Evolutionary conservation across 2,797 vertebrate species (phyloP).

Genomic region (Orestias chungarensis): DNA sequence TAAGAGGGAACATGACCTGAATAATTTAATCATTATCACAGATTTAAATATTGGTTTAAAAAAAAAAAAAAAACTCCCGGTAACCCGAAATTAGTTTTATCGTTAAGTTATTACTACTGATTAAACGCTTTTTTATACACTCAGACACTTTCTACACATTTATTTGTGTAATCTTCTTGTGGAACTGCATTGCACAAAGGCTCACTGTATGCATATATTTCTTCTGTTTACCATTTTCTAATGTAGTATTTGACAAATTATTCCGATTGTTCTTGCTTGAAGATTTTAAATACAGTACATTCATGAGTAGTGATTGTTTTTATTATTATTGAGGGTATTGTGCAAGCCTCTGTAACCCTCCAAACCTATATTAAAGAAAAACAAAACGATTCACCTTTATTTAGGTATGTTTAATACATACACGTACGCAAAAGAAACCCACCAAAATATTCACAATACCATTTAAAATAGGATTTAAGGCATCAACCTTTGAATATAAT

Average conservation of each 20-base stretch:
- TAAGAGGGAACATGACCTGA: constrained; percentile 31
- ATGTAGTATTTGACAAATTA: neutral
- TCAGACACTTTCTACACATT: neutral
- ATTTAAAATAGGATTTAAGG: no score
- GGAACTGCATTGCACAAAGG: neutral
- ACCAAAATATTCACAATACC: no score
- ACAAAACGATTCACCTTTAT: no score
- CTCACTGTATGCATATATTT: neutral
- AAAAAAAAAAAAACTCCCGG: neutral
- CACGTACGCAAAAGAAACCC: no score
- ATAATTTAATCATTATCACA: constrained; percentile 37
- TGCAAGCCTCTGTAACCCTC: no score
- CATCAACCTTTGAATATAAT: no score
- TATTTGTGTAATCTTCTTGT: neutral
- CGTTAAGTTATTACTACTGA: constrained; percentile 4
- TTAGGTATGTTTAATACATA: no score
- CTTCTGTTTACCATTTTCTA: neutral
- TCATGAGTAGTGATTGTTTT: no score
- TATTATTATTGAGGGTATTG: no score
- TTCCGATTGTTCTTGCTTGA: neutral
- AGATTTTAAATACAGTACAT: neutral
- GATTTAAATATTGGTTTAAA: constrained; percentile 22
- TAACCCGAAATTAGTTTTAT: constrained; percentile 10
- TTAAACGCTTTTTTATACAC: neutral
- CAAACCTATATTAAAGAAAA: no score